phyloP scores from a whole-genome alignment of 2,797 vertebrate genomes.

The Loris lydekkerianus region DNA sequence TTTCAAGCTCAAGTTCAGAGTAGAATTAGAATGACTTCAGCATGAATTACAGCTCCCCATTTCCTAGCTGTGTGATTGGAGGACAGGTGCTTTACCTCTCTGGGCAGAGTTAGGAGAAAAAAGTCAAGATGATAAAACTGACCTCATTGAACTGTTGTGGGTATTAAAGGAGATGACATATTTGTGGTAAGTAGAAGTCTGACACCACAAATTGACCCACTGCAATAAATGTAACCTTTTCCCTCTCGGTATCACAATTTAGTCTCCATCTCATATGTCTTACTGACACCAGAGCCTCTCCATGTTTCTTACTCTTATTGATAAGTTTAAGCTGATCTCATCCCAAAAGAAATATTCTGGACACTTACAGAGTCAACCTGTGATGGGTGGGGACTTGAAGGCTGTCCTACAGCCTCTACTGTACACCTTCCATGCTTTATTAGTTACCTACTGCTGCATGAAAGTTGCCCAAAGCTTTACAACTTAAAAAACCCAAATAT shows the following conservation, averaged over 20 bases:
- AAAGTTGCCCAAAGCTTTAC: neutral
- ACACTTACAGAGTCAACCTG: neutral
- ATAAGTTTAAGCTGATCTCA: neutral
- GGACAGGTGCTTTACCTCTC: neutral
- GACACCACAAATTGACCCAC: neutral
- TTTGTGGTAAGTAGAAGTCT: neutral
- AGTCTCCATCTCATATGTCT: accelerated
- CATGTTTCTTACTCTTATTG: neutral
- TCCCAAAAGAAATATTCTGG: neutral
- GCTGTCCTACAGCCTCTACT: neutral
- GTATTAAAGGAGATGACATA: neutral
- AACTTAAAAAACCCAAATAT: neutral
- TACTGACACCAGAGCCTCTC: neutral
- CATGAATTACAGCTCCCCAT: no score
- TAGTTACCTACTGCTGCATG: neutral
- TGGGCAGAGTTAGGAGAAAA: neutral
- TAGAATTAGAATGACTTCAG: neutral
- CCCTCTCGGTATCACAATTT: neutral
- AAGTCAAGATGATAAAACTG: neutral
- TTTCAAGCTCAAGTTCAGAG: neutral
- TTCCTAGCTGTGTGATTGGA: neutral
- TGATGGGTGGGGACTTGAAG: neutral
- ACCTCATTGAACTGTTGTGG: neutral
- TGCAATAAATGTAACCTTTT: neutral
- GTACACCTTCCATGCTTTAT: neutral